Conservation (phyloP, 2,888 invertebrate genomes). For the Autographa pulchrina region DNA sequence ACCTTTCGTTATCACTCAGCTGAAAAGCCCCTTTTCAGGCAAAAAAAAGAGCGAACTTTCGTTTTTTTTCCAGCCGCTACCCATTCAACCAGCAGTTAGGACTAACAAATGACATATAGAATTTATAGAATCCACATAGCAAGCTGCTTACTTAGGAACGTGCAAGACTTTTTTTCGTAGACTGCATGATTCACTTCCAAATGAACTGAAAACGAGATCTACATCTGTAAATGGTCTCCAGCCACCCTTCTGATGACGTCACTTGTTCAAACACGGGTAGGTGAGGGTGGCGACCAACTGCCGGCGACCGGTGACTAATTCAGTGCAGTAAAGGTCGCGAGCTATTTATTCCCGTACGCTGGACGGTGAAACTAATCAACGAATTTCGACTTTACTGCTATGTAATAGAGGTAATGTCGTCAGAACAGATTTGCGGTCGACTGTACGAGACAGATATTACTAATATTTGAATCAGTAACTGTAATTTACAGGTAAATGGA, state of each 20-base stretch:
- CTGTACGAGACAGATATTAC: neutral
- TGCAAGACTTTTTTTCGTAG: neutral
- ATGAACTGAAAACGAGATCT: neutral
- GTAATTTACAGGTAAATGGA: too few species aligned
- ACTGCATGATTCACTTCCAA: neutral
- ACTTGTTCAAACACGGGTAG: neutral
- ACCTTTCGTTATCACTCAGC: neutral
- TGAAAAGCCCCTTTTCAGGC: neutral
- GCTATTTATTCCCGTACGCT: conserved; percentile 2
- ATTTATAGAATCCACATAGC: too few species aligned
- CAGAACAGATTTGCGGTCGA: neutral
- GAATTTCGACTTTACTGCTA: neutral
- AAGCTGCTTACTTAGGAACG: too few species aligned
- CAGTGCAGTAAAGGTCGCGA: neutral
- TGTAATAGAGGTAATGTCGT: neutral
- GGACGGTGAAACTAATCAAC: neutral
- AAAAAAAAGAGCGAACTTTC: neutral
- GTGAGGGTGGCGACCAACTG: neutral
- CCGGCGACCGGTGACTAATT: conserved; percentile 5
- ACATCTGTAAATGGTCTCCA: neutral
- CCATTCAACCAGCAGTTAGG: too few species aligned
- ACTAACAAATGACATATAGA: too few species aligned
- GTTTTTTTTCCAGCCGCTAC: neutral
- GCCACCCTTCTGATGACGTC: neutral
- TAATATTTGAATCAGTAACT: too few species aligned